These are phyloP conservation scores for Neodontobutis hainanensis DNA, from an alignment of 2,113 vertebrate genomes.

Conservation along the genomic window DNA sequence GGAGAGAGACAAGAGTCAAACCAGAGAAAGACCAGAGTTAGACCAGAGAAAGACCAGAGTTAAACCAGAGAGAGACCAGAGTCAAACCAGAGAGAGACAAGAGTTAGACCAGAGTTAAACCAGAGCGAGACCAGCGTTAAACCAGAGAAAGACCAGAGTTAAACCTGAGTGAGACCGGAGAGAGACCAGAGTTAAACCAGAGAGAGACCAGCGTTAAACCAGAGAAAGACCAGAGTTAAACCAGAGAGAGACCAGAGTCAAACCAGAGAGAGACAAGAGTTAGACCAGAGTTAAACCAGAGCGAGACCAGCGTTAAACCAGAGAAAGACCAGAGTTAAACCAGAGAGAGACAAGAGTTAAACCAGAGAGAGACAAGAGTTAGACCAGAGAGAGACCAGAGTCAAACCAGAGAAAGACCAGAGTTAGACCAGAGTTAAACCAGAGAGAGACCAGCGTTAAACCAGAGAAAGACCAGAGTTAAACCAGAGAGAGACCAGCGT, in stretches of 20 bases:
- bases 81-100: too few relatives aligned
- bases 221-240: not conserved
- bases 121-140: conserved; percentile 3
- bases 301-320: not conserved
- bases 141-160: not conserved
- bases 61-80: conserved; percentile 11
- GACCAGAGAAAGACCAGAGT: not conserved
- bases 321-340: not conserved
- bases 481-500: not conserved
- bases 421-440: not conserved
- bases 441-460: conserved; percentile 11
- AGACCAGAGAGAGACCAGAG: not conserved
- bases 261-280: not conserved
- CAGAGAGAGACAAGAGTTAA: conserved; percentile 6
- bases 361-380: too few relatives aligned
- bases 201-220: not conserved
- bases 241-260: conserved; percentile 11
- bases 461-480: not conserved
- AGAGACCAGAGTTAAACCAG: not conserved
- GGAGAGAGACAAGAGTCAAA: not conserved
- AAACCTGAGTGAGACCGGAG: conserved; percentile 11
- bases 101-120: not conserved
- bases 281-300: not conserved
- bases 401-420: conserved; percentile 11
- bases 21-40: conserved; percentile 10